phyloP scores from a whole-genome alignment of 1,140 invertebrate genomes.

The Hydropsyche tenuis region DNA sequence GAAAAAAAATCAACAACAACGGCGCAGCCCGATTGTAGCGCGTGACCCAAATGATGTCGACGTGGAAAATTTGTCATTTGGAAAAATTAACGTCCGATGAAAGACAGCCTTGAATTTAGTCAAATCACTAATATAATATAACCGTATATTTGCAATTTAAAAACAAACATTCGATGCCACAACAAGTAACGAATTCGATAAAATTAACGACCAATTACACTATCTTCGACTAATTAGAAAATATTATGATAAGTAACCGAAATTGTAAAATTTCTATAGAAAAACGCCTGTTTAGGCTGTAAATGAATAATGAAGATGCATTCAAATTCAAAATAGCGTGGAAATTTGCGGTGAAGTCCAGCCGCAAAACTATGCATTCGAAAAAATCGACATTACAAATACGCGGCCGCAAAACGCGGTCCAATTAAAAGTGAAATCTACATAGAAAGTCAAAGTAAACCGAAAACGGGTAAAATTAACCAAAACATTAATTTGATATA shows the following conservation, averaged over 20 bases:
- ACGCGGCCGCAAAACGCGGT: neutral
- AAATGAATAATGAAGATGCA: neutral
- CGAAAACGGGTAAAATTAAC: too few relatives aligned
- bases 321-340: too few relatives aligned
- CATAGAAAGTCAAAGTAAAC: slow-evolving; percentile 13
- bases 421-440: slow-evolving; percentile 20
- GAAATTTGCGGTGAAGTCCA: too few relatives aligned
- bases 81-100: too few relatives aligned
- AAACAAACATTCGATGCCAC: too few relatives aligned
- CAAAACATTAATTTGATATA: neutral
- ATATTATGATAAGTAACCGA: neutral
- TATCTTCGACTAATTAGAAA: slow-evolving; percentile 18
- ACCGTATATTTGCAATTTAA: too few relatives aligned
- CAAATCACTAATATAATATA: too few relatives aligned
- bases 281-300: neutral
- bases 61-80: neutral
- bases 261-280: neutral
- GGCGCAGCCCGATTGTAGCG: too few relatives aligned
- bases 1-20: neutral
- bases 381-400: too few relatives aligned
- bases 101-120: too few relatives aligned
- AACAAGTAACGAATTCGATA: slow-evolving; percentile 4
- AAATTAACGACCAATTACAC: slow-evolving; percentile 14
- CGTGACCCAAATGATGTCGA: slow-evolving; percentile 16
- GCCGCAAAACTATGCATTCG: neutral